Percentiles rank a stretch among this genome's conserved stretches.
Evolutionary conservation across 2,797 vertebrate species (phyloP).

Genomic region (Platalea minor): DNA sequence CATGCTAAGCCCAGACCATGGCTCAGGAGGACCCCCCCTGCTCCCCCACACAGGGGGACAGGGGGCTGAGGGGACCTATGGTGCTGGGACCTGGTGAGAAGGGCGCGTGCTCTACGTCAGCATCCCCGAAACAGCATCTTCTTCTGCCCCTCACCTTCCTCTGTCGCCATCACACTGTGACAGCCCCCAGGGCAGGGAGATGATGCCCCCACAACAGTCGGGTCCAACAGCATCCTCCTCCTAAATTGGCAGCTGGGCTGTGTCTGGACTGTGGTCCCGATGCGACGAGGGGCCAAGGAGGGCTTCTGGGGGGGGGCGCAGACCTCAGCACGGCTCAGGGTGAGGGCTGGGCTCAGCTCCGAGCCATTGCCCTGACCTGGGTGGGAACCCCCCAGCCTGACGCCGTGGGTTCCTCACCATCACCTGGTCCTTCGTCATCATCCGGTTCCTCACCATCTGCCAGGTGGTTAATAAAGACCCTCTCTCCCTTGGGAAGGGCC

Average conservation of each 20-base stretch:
- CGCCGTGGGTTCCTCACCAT: neutral
- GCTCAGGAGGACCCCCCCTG: neutral
- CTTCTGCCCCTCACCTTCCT: neutral
- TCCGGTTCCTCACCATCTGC: neutral
- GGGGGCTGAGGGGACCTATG: neutral
- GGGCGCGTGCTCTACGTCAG: fast-evolving
- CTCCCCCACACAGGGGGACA: neutral
- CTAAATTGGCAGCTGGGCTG: fast-evolving
- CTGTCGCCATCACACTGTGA: fast-evolving
- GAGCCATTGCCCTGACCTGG: fast-evolving
- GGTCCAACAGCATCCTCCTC: neutral
- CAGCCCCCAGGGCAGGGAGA: neutral
- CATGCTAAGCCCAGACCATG: neutral
- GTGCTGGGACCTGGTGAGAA: neutral
- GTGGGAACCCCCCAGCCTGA: neutral
- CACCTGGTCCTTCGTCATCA: neutral
- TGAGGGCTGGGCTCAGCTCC: neutral
- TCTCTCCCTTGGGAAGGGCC: neutral
- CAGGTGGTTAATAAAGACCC: neutral
- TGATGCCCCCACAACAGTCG: neutral
- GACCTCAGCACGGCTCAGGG: neutral
- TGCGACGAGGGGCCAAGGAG: fast-evolving
- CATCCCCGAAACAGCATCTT: neutral
- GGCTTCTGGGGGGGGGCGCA: neutral
- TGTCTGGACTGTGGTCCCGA: neutral